Percentiles rank a stretch among this genome's conserved stretches.
Evolutionary conservation across 2,888 invertebrate genomes (phyloP).

Genomic region (Pinctada fucata): DNA sequence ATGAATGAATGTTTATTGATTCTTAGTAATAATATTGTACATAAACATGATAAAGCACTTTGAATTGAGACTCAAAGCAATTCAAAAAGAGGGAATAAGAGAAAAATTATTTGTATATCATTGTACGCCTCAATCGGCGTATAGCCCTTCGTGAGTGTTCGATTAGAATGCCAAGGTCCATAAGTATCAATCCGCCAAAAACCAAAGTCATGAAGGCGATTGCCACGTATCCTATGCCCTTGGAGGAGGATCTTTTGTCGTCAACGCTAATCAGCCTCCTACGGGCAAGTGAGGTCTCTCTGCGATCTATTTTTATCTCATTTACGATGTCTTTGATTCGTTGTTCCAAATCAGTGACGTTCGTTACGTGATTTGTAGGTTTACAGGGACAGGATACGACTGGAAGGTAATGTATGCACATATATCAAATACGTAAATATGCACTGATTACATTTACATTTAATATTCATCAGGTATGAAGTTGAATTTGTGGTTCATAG

Average conservation of each 20-base stretch:
- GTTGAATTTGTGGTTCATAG: too few species aligned
- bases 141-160: background rate
- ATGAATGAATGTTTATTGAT: too few species aligned
- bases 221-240: slow-evolving; percentile 23
- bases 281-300: slow-evolving; percentile 15
- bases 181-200: slow-evolving; percentile 13
- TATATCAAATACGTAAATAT: too few species aligned
- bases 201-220: slow-evolving; percentile 10
- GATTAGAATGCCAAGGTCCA: background rate
- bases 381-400: too few species aligned
- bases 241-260: slow-evolving; percentile 19
- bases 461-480: too few species aligned
- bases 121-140: background rate
- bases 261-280: slow-evolving; percentile 20
- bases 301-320: slow-evolving; percentile 20
- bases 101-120: too few species aligned
- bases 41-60: too few species aligned
- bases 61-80: too few species aligned
- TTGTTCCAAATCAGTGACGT: background rate
- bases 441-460: too few species aligned
- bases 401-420: too few species aligned
- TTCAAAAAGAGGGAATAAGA: too few species aligned
- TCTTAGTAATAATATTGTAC: too few species aligned
- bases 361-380: background rate
- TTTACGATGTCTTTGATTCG: slow-evolving; percentile 22